Evolutionary conservation across 2,797 vertebrate species (phyloP).

Genomic region (Danio choprae): DNA sequence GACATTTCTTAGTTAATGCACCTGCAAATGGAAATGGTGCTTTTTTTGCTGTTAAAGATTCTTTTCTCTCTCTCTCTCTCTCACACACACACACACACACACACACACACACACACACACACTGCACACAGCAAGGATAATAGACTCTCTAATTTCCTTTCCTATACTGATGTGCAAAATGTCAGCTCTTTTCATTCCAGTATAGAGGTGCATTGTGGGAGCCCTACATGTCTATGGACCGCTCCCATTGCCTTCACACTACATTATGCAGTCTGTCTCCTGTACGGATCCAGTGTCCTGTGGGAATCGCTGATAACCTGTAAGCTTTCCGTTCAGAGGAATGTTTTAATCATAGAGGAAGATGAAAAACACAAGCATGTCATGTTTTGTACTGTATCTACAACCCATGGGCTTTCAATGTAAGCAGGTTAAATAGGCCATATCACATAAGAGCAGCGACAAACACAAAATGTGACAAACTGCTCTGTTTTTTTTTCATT

Average conservation of each 20-base stretch:
- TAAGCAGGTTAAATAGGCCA: constrained; percentile 20
- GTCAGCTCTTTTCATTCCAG: constrained; percentile 20
- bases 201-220: constrained; percentile 4
- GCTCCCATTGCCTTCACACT: constrained; percentile 10
- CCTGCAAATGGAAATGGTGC: background rate
- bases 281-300: constrained; percentile 10
- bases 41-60: constrained; percentile 18
- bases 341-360: constrained; percentile 17
- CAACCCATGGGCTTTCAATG: constrained; percentile 9
- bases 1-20: background rate
- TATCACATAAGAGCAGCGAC: constrained; percentile 11
- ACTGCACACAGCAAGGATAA: background rate
- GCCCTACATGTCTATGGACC: background rate
- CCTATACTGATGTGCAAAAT: constrained; percentile 16
- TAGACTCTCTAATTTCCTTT: constrained; percentile 6
- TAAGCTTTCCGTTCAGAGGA: background rate
- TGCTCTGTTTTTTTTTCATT: background rate
- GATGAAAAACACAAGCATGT: constrained; percentile 3
- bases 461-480: constrained; percentile 9
- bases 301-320: constrained; percentile 31
- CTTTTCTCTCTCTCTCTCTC: background rate
- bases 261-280: constrained; percentile 14
- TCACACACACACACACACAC: too few relatives aligned
- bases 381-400: constrained; percentile 17
- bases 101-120: background rate